A percentile compares a stretch with the other conserved stretches of the same genome.
These are phyloP conservation scores for Spermophilus dauricus DNA, from an alignment of 2,113 vertebrate genomes.

Conservation along the genomic window DNA sequence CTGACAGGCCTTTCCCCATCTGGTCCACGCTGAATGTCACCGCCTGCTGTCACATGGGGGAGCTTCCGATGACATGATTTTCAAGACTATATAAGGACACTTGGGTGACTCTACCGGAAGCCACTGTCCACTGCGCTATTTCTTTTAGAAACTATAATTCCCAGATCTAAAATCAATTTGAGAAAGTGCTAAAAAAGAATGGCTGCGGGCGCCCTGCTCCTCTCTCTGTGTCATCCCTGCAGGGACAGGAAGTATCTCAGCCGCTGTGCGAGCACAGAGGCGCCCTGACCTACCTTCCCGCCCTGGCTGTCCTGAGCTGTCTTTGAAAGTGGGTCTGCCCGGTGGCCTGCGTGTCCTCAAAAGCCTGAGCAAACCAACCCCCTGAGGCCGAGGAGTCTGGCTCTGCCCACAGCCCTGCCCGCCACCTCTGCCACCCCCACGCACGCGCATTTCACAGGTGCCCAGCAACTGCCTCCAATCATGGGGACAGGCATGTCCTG, in stretches of 20 bases:
- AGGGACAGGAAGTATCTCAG: slow-evolving; percentile 42
- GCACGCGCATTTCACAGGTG: no score
- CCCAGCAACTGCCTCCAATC: background rate
- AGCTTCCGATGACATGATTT: background rate
- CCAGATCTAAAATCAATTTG: slow-evolving; percentile 42
- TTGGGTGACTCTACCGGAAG: background rate
- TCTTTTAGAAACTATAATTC: slow-evolving; percentile 52
- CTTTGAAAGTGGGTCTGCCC: slow-evolving; percentile 75
- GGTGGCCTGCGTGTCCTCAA: background rate
- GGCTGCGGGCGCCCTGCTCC: background rate
- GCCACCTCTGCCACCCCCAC: fast-evolving
- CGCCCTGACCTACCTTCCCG: slow-evolving; percentile 73
- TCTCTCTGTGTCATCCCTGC: background rate
- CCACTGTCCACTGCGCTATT: background rate
- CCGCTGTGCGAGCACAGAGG: slow-evolving; percentile 7
- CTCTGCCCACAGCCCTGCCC: background rate
- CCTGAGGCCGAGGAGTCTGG: no score
- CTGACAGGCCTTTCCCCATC: background rate
- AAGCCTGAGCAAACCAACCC: background rate
- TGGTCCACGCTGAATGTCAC: background rate
- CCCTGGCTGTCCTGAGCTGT: slow-evolving; percentile 45
- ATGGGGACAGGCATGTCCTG: background rate
- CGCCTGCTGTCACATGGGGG: background rate
- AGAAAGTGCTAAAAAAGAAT: slow-evolving; percentile 15
- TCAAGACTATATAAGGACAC: background rate